phyloP scores from a whole-genome alignment of 2,888 invertebrate species.

The Bursaphelenchus okinawaensis region DNA sequence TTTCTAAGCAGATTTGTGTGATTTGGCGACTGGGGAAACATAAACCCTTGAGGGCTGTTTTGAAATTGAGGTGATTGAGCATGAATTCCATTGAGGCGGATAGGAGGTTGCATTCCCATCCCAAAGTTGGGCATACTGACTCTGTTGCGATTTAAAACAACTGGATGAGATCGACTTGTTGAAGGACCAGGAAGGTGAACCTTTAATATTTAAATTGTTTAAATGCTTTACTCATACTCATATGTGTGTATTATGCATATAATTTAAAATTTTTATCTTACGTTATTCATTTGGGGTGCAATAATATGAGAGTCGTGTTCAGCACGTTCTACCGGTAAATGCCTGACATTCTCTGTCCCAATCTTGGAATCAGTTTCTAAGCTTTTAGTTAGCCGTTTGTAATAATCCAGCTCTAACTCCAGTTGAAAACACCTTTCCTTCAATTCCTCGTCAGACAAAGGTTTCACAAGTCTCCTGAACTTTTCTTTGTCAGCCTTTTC shows the following conservation, averaged over 20 bases:
- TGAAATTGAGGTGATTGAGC: not conserved
- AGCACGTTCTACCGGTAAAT: not conserved
- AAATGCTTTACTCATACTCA: too few relatives aligned
- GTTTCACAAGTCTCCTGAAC: conserved; percentile 4
- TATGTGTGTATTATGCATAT: not conserved
- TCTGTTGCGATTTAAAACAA: not conserved
- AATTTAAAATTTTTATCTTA: not conserved
- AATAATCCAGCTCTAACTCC: conserved; percentile 5
- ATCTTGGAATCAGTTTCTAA: not conserved
- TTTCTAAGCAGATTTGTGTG: not conserved
- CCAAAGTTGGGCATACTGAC: not conserved
- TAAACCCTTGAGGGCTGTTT: not conserved
- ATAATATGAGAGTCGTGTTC: too few relatives aligned
- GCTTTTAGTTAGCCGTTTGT: not conserved
- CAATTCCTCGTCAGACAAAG: conserved; percentile 8
- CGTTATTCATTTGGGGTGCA: not conserved
- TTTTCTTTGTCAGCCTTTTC: conserved; percentile 1
- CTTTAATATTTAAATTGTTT: too few relatives aligned
- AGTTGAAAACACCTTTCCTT: conserved; percentile 5
- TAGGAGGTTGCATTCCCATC: not conserved
- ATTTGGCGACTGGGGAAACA: conserved; percentile 5
- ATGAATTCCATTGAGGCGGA: not conserved
- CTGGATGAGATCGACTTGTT: not conserved
- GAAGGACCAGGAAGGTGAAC: not conserved
- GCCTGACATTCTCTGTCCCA: not conserved